Base-by-base conservation (phyloP, 2,888 invertebrate species). In the Apotomis capreana region DNA sequence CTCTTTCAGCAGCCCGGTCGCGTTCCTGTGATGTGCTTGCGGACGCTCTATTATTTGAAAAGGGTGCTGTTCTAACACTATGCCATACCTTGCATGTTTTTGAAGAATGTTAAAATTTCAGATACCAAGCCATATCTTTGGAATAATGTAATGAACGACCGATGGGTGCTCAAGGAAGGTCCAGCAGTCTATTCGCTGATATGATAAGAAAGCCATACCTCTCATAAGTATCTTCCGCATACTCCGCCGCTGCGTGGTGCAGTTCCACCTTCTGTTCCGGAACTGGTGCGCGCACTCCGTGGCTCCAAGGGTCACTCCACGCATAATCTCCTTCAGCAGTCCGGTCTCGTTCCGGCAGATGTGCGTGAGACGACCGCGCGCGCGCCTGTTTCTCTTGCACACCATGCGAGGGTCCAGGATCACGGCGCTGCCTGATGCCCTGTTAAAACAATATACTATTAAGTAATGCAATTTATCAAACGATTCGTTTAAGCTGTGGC, bases 261-360 rank as follows among this genome's bases (percentile, higher is more conserved):
- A 98, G 88, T 98, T 98, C 98, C 98, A 98, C 87, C 96, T 94
- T 74, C 97, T 95, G 87, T 96, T 95, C 73, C 96, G 94, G 90
- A 98, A 98, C 93, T 98, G 98, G 88, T 96, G 95, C 78, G 97
- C 97, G 87, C 98, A 98, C 94, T 98, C 97, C 76, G 95, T 95
- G 79, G 97, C 97, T 40, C 97, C 97, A 75, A 97, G 93, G 79
- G 95, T 95, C 74, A 98, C 97, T 36, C 98, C 98, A 81, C 95
- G 95, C 70, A 96, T 95, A 83, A 98, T 97, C 90, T 97, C 97
- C 83, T 96, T 95, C 77, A 98, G 94, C 67, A 98, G 94, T 1
- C 91, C 92, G n/a, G 92, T 92, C 89, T 98, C 97, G 90, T 97
- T 97, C 79, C 96, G 95, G 91, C 98, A 98, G 86, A 97, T 96